Base-by-base conservation (phyloP, 2,113 vertebrate genomes). In the Maccullochella peelii region DNA sequence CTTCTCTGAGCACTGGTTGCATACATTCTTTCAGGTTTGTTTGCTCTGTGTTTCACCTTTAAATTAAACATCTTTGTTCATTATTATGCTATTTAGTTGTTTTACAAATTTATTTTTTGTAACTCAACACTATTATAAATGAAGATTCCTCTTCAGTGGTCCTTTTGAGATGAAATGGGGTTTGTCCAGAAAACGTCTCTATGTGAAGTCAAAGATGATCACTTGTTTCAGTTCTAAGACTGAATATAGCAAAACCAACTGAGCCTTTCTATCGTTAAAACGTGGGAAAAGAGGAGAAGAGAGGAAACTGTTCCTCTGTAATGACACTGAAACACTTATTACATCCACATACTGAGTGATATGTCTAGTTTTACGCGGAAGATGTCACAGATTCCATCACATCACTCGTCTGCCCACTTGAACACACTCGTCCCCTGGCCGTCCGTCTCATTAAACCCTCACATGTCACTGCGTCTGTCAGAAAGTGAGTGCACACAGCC, bases 391-490 rank as follows among this genome's bases (percentile, higher is more conserved):
- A 70, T 49, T 20, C 71, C 55, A 36, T n/a, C 49, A 15, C 42
- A 12, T 86, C 84, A 44, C 61, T 86, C 62, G 1, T 42, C 55
- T 8, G 0, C 4, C 23, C 49, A 57, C 68, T 81, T 52, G 36
- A 74, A 67, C 44, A 55, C 67, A 16, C 79, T 67, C 7, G 8
- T 44, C 54, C 3, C 16, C 25, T 42, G 62, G 10, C 38, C 65
- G 66, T 65, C 38, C 2, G 50, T 65, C 61, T 83, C 63, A 33
- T 77, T 68, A 78, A 71, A 67, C 36, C 57, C 15, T 85, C 79
- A 59, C 71, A 6, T 58, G 77, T 72, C 65, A 62, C 12, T 18
- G 62, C 5, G 38, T 59, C 8, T 69, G 52, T 40, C 73, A 86
- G 76, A 80, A 25, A 50, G 66, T 16, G 36, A 79, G 74, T 9